These are phyloP conservation scores for Cynopterus brachyotis DNA, from an alignment of 2,113 vertebrate genomes.

Conservation along the genomic window DNA sequence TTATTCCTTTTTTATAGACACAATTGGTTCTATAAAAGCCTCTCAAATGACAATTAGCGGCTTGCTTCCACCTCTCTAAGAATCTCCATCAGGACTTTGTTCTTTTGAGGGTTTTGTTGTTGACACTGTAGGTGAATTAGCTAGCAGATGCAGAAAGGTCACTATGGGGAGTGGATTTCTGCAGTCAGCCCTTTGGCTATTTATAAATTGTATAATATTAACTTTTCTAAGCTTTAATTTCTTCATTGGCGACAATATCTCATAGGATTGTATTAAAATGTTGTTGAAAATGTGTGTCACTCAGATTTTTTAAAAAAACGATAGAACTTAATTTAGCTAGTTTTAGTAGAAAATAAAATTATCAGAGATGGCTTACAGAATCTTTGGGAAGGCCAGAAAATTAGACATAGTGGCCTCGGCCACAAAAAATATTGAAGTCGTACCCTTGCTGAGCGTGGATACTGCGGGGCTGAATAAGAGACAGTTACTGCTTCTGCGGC, in stretches of 20 bases:
- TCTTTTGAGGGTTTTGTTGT: not conserved
- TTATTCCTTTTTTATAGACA: not conserved
- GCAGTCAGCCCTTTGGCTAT: not conserved
- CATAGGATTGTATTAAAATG: not conserved
- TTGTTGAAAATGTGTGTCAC: not conserved
- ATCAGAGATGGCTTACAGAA: not conserved
- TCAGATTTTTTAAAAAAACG: not conserved
- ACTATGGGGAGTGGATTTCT: not conserved
- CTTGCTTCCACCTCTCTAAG: not conserved
- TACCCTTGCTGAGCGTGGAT: not conserved
- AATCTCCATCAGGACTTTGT: not conserved
- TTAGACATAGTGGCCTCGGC: not conserved
- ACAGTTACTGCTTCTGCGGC: not conserved
- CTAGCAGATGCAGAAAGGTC: not conserved
- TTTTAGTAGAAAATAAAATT: not conserved
- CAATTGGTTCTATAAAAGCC: not conserved
- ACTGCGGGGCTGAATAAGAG: not conserved
- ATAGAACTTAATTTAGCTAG: not conserved
- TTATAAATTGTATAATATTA: not conserved
- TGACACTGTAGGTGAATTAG: not conserved
- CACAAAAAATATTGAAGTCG: not conserved
- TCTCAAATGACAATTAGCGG: not conserved
- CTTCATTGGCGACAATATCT: not conserved
- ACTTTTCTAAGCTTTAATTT: constrained; percentile 1
- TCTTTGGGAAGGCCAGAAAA: not conserved